These are phyloP conservation scores for Drosophila yakuba DNA, from an alignment of 1,140 invertebrate species.

Conservation along the genomic window DNA sequence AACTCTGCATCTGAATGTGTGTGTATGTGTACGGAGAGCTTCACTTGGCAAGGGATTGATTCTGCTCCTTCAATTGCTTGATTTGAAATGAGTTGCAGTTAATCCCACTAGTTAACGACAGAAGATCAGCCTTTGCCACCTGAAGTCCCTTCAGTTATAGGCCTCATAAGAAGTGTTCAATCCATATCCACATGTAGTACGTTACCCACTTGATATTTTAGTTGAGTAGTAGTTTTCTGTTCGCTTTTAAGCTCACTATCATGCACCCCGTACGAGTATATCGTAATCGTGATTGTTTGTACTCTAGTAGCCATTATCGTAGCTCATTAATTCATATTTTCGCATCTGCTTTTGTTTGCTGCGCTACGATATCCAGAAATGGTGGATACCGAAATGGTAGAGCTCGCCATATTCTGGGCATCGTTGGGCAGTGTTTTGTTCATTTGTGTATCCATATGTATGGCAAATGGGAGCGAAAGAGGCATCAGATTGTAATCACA, in stretches of 20 bases:
- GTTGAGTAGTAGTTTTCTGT: slow-evolving; percentile 26
- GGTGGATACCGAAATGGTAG: not conserved
- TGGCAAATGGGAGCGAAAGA: slow-evolving; percentile 84
- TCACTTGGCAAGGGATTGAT: slow-evolving; percentile 11
- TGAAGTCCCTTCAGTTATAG: not conserved
- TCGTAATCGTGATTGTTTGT: slow-evolving; percentile 31
- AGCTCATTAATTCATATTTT: slow-evolving; percentile 43
- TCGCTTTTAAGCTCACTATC: slow-evolving; percentile 2
- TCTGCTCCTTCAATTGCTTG: too few relatives aligned
- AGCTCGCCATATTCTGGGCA: not conserved
- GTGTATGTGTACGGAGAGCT: slow-evolving; percentile 35
- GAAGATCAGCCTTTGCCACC: not conserved
- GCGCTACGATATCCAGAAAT: slow-evolving; percentile 6
- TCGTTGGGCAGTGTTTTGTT: slow-evolving; percentile 24
- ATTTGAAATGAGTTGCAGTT: too few relatives aligned
- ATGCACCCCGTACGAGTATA: slow-evolving; percentile 20
- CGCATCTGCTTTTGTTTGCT: slow-evolving; percentile 51
- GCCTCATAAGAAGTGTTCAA: slow-evolving; percentile 17
- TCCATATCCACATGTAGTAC: slow-evolving; percentile 10
- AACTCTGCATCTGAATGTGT: slow-evolving; percentile 38
- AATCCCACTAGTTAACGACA: too few relatives aligned
- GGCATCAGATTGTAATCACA: slow-evolving; percentile 83
- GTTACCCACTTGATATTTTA: slow-evolving; percentile 5
- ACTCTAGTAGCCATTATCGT: slow-evolving; percentile 28
- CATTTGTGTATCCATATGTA: slow-evolving; percentile 77